Percentiles rank a stretch among this genome's conserved stretches.
phyloP scores from a whole-genome alignment of 2,797 vertebrate genomes.

The Varecia variegata region DNA sequence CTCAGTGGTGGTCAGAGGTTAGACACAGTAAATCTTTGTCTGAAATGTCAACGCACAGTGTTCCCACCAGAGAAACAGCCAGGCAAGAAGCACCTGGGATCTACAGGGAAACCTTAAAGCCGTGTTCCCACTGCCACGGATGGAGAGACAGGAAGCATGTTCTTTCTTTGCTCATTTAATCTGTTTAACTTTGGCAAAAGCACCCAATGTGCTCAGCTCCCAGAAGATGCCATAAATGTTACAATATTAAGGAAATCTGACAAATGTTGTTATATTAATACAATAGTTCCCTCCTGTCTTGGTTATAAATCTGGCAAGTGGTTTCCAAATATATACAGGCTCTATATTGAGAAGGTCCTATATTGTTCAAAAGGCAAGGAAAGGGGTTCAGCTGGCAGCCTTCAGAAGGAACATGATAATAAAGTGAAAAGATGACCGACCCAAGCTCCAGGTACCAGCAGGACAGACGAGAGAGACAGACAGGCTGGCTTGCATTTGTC shows the following conservation, averaged over 20 bases:
- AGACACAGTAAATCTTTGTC: fast-evolving
- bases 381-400: not conserved
- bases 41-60: not conserved
- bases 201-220: not conserved
- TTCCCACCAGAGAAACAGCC: not conserved
- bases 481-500: not conserved
- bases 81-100: not conserved
- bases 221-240: not conserved
- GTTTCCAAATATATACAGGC: not conserved
- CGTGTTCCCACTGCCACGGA: fast-evolving
- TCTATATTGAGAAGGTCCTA: not conserved
- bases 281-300: not conserved
- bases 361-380: not conserved
- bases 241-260: no score
- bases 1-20: not conserved
- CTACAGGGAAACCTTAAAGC: not conserved
- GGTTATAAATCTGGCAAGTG: not conserved
- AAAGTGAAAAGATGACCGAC: not conserved
- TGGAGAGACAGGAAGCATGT: not conserved
- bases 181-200: not conserved
- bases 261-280: no score
- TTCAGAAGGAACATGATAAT: not conserved
- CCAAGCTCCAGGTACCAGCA: not conserved
- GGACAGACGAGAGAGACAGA: not conserved
- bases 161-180: not conserved